Base-by-base conservation (phyloP, 2,113 vertebrate species). In the Sander vitreus region DNA sequence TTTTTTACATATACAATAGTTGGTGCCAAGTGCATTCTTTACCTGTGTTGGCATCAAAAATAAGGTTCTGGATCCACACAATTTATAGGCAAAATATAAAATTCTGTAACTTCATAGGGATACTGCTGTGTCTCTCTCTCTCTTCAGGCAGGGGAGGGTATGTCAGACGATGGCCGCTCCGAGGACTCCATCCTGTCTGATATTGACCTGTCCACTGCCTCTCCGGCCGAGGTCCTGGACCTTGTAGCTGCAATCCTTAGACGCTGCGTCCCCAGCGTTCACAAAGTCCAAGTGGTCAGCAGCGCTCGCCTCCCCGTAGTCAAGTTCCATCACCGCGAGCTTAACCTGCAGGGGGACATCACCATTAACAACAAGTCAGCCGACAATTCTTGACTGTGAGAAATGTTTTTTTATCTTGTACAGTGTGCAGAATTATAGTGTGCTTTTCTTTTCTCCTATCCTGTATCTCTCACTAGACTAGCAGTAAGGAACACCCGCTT, bases 401-500 rank as follows among this genome's bases (percentile, higher is more conserved):
- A n/a, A 23, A 8, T 14, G n/a, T 67, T 65, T 72, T 3, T 12
- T 33, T 33, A 9, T 43, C n/a, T 47, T n/a, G 21, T 18, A 10
- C 21, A 4, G 4, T 3, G 2, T 14, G 21, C 4, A 36, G 36
- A 19, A 27, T 58, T 4, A 53, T 1, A 13, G 30, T 6, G 9
- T 19, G 18, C 0, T 39, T 25, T 62, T 43, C 8, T 53, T 45
- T 30, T 51, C 3, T 59, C 9, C 25, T 11, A 0, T 33, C 11
- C 18, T 66, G 18, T 50, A 7, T 81, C 30, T 18, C 2, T 67
- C 15, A 5, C 5, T 75, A 99, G 97, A 88, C 91, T 99, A 66
- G 97, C 97, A 0, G 94, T 98, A 0, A 95, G 96, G 66, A 99
- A 99, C 90, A 98, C 97, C 0, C 94, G 91, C n/a, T 98, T 96